Evolutionary conservation across 2,888 invertebrate species (phyloP).

Genomic region (Antitype chi): DNA sequence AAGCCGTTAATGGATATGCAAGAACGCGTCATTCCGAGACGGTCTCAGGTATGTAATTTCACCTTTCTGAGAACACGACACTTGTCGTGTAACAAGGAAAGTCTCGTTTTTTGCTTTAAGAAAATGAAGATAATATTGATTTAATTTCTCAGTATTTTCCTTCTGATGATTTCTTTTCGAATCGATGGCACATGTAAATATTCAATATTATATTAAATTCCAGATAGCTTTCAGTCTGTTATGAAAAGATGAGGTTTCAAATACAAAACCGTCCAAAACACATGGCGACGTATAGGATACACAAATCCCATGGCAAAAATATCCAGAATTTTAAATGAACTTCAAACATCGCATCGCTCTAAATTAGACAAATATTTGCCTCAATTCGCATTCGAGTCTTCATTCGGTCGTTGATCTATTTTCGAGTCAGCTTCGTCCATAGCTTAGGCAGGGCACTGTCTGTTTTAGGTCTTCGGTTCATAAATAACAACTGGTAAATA

Average conservation of each 20-base stretch:
- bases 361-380: constrained; percentile 31
- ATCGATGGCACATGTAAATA: neutral
- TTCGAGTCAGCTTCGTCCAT: neutral
- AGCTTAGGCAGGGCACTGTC: neutral
- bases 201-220: neutral
- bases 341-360: neutral
- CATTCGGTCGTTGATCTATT: neutral
- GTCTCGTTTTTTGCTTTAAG: neutral
- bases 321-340: neutral
- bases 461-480: constrained; percentile 1
- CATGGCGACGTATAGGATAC: neutral
- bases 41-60: constrained; percentile 42
- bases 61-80: constrained; percentile 30
- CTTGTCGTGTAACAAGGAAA: constrained; percentile 14
- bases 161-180: neutral
- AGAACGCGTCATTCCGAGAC: constrained; percentile 28
- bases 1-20: constrained; percentile 17
- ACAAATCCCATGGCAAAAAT: neutral
- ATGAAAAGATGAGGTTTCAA: neutral
- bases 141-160: neutral
- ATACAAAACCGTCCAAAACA: no score
- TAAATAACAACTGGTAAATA: neutral
- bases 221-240: neutral
- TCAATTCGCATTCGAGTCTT: neutral
- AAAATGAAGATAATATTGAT: constrained; percentile 16